Base-by-base conservation (phyloP, 2,113 vertebrate genomes). In the Nipponia nippon region DNA sequence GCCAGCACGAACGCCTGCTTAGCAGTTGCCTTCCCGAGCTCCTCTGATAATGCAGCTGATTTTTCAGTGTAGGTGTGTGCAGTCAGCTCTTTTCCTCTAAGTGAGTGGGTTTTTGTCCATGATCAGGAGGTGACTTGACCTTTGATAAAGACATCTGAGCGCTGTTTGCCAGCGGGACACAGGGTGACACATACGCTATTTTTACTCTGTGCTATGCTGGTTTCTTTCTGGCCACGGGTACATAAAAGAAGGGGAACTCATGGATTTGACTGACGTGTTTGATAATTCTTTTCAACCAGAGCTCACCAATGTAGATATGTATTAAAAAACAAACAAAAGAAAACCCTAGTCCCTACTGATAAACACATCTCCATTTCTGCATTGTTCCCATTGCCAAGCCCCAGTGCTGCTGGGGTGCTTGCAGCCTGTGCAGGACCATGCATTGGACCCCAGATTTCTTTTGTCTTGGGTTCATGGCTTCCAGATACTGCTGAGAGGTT, bases 281-380 rank as follows among this genome's bases (percentile, higher is more conserved):
- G 72, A 36, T 86, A 92, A 83, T 90, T 95, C 63, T 90, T 93
- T 87, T 92, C 73, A 83, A 58, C 13, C n/a, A 59, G n/a, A 89
- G 52, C 32, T 80, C 7, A 3, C n/a, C 20, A 38, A 46, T 50
- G 30, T 53, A 94, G 46, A 49, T 61, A 58, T 10, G 29, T 19
- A 66, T 55, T 66, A 67, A 89, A 81, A 83, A 70, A 6, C 23
- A 77, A 87, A 84, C 30, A 73, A 32, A 10, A 10, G 58, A 38
- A 30, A 4, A 4, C 9, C 19, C 16, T 10, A 36, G 21, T 42
- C 26, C 63, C 27, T 81, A 5, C 29, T 44, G 32, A 14, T 25
- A 62, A 92, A 66, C 52, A 77, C 23, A 81, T 3, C 5, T 70
- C 63, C 36, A 16, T 32, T 34, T 44, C 73, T 76, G 4, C 49